Evolutionary conservation across 2,888 invertebrate genomes (phyloP).

Genomic region (Hyppa rectilinea): DNA sequence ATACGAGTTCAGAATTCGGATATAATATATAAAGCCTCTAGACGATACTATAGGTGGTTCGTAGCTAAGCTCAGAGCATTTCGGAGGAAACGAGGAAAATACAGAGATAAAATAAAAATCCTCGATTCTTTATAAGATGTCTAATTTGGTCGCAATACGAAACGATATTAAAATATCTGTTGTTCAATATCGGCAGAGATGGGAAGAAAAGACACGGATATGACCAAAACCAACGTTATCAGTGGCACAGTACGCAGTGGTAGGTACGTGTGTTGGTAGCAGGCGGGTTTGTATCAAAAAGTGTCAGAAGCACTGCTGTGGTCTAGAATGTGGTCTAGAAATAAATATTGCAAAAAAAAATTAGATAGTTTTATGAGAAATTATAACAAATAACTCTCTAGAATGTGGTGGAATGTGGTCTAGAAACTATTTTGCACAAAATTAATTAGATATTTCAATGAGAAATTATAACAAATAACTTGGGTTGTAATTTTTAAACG

Average conservation of each 20-base stretch:
- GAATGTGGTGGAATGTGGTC: no score
- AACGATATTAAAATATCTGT: conserved; percentile 26
- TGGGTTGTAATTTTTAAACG: neutral
- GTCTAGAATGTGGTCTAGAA: no score
- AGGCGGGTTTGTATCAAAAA: neutral
- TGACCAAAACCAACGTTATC: no score
- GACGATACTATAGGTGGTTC: neutral
- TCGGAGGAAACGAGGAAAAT: neutral
- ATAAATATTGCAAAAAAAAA: no score
- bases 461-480: neutral
- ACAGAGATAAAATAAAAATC: neutral
- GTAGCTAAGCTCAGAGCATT: neutral
- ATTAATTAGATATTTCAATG: no score
- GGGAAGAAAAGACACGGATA: neutral
- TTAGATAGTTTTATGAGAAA: no score
- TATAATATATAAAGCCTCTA: neutral
- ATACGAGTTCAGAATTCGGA: conserved; percentile 27
- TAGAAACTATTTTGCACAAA: no score
- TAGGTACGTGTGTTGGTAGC: no score
- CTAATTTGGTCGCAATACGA: conserved; percentile 18
- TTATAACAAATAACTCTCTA: no score
- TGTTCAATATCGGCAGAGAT: neutral
- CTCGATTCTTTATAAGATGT: neutral
- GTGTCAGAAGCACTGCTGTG: neutral
- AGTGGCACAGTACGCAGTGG: no score